phyloP scores from a whole-genome alignment of 2,113 vertebrate species.

The Vulpes vulpes region DNA sequence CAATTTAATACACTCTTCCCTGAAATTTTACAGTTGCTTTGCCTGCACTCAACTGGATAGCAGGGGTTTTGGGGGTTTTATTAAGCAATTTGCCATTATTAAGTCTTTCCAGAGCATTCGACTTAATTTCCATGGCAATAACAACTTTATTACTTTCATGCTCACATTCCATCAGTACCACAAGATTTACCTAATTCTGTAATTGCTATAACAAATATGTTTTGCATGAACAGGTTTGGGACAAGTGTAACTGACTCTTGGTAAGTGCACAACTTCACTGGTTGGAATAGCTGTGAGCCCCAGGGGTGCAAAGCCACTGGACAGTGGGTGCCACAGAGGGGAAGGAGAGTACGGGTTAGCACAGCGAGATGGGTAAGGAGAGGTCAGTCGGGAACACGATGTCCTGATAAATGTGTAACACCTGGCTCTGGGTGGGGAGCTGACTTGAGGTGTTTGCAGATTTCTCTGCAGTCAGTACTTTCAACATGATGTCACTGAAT shows the following conservation, averaged over 20 bases:
- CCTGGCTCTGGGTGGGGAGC: background rate
- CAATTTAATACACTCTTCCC: conserved; percentile 30
- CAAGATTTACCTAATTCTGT: conserved; percentile 76
- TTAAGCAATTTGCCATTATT: conserved; percentile 75
- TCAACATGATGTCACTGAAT: background rate
- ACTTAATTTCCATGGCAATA: conserved; percentile 80
- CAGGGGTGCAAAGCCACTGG: rapidly evolving
- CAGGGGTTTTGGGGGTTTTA: conserved; percentile 27
- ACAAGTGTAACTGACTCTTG: conserved; percentile 60
- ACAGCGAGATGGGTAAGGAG: background rate
- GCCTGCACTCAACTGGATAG: conserved; percentile 68
- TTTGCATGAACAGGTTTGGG: conserved; percentile 70
- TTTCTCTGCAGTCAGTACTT: background rate
- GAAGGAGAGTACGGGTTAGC: background rate
- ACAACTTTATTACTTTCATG: conserved; percentile 69
- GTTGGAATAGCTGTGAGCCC: conserved; percentile 38
- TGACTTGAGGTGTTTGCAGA: background rate
- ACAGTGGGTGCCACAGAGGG: background rate
- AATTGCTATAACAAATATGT: conserved; percentile 78
- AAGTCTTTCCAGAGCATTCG: conserved; percentile 69
- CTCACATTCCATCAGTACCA: conserved; percentile 51
- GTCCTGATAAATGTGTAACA: background rate
- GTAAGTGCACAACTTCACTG: background rate
- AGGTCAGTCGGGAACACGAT: background rate
- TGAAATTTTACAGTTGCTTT: conserved; percentile 51